Base-by-base conservation (phyloP, 2,888 invertebrate genomes). In the Tachina fera region DNA sequence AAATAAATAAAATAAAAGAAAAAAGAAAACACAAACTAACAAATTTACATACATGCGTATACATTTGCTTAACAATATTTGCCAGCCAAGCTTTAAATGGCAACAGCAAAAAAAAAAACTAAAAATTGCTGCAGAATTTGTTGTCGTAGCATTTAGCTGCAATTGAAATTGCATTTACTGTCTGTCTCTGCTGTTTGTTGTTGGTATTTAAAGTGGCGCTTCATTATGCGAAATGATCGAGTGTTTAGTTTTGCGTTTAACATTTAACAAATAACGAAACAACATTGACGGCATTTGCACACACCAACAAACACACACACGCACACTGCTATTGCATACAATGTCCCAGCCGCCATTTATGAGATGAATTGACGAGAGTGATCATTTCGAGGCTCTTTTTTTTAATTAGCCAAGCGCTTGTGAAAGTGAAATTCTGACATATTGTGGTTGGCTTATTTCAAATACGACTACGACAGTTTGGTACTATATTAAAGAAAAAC, bases 151-250 rank as follows among this genome's bases (percentile, higher is more conserved):
- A 58, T 60, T 61, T 84, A 49, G 51, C 56, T 68, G 67, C 58
- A 81, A 74, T 65, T 72, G 72, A 63, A 71, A 79, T 74, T 81
- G 74, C 67, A 67, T 71, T 76, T 80, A 53, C 68, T 72, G 81
- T 82, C 19, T 39, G 19, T 53, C 60, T 72, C 43, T 78, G 75
- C 41, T 80, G 78, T 45, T 74, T 63, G 61, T 61, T 82, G 75
- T 88, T 88, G 88, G 88, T 86, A 88, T 88, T 88, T 87, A 87
- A 88, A 88, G 88, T 88, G 88, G 88, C 88, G 88, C 88, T 88
- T 88, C 87, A 88, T 88, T 88, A 88, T 87, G 87, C 88, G 85
- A 87, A 86, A 87, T 87, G 87, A 88, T 87, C 87, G 87, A 87
- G 86, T 87, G 87, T 85, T 86, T 86, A 84, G 82, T 80, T 84